Base-by-base conservation (phyloP, 2,797 vertebrate species). In the Eulemur mongoz region DNA sequence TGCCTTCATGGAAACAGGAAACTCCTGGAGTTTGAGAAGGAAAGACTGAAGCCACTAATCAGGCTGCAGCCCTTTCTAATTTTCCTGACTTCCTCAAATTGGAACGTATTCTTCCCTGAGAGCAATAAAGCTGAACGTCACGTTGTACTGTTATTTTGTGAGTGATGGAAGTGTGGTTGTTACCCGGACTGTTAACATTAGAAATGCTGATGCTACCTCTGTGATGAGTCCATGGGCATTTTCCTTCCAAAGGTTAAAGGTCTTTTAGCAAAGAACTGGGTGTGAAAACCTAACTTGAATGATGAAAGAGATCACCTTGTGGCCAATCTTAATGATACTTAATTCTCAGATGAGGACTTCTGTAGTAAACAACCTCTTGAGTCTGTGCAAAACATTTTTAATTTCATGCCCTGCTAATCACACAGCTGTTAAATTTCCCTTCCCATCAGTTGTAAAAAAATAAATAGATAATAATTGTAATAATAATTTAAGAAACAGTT, bases 351-450 rank as follows among this genome's bases (percentile, higher is more conserved):
- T 89, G 97, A 98, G 96, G 93, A 96, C 97, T 98, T 97, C 94
- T 95, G 83, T 98, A 97, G 96, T 97, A 98, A 98, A 98, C 98
- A 98, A 98, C 95, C 97, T 98, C 98, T 98, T 96, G 93, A 96
- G 97, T 98, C 92, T 89, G 95, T 97, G 97, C 92, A 97, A 97
- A 98, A 98, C 97, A 98, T 98, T 98, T 98, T 98, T 98, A 98
- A 98, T 98, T 98, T 98, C 98, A 99, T 98, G 98, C 98, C 98
- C 95, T 98, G 98, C 98, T 98, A 98, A 98, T 98, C 98, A 98
- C 98, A 98, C 98, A 98, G 98, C 98, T 98, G 98, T 98, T 97
- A 97, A 96, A 98, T 96, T 97, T 97, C 93, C 94, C 97, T 98
- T 97, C 97, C 97, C 92, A 97, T 97, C 97, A 97, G 87, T 40